Percentiles rank a stretch among this genome's conserved stretches.
These are phyloP conservation scores for Falco rusticolus DNA, from an alignment of 2,797 vertebrate genomes.

Conservation along the genomic window DNA sequence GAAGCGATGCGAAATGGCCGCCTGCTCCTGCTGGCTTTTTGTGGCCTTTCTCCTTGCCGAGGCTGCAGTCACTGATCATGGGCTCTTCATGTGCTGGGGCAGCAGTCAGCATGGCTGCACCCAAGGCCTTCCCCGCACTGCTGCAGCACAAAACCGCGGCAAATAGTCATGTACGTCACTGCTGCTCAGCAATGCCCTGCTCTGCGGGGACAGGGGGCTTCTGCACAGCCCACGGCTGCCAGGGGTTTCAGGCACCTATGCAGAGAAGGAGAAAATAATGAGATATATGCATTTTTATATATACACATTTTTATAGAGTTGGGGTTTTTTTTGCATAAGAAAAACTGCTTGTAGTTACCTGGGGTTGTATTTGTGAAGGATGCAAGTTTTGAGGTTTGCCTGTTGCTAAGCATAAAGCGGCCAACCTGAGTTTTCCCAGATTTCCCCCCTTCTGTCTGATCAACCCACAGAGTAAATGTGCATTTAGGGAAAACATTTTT, in stretches of 20 bases:
- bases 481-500: neutral
- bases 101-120: neutral
- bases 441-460: neutral
- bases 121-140: neutral
- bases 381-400: neutral
- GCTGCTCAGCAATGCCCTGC: too few species aligned
- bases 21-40: neutral
- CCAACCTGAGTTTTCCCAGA: neutral
- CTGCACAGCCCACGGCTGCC: fast-evolving
- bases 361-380: neutral
- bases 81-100: neutral
- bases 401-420: fast-evolving
- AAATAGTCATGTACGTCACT: fast-evolving
- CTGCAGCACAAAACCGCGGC: neutral
- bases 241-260: neutral
- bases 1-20: fast-evolving
- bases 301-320: neutral
- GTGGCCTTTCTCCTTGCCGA: neutral
- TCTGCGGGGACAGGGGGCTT: fast-evolving
- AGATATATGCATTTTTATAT: neutral
- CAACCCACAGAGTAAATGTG: neutral
- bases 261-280: neutral
- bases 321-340: neutral
- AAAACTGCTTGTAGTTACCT: neutral
- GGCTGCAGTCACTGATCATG: fast-evolving